phyloP scores from a whole-genome alignment of 2,888 invertebrate species.

The Synanthedon andrenaeformis region DNA sequence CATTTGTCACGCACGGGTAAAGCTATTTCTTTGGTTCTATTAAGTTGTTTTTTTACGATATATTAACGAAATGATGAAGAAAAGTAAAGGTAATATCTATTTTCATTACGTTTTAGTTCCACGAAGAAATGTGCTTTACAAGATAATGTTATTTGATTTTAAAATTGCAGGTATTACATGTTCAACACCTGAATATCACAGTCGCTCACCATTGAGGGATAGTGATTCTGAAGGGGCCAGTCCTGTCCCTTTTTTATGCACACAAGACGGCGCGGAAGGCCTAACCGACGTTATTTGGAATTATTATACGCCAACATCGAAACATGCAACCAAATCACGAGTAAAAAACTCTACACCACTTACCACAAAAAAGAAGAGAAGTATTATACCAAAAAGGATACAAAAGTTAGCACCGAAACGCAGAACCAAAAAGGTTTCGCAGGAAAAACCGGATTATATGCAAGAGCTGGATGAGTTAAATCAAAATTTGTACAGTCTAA shows the following conservation, averaged over 20 bases:
- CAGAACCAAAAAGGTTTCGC: conserved; percentile 29
- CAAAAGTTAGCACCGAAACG: conserved; percentile 44
- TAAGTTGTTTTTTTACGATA: no score
- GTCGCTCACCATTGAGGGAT: conserved; percentile 55
- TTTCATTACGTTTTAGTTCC: no score
- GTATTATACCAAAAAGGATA: conserved; percentile 29
- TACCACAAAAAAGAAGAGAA: conserved; percentile 40
- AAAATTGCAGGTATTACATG: conserved; percentile 17
- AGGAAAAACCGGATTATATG: conserved; percentile 47
- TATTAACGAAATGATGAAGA: no score
- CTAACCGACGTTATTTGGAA: conserved; percentile 65
- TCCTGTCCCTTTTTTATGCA: conserved; percentile 61
- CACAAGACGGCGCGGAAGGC: conserved; percentile 62
- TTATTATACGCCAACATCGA: conserved; percentile 60
- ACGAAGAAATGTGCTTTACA: no score
- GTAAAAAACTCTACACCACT: conserved; percentile 50
- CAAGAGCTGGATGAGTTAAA: conserved; percentile 57
- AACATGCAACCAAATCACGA: conserved; percentile 24
- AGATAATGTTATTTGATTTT: no score
- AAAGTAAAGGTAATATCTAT: no score
- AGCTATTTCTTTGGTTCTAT: no score
- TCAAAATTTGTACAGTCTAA: conserved; percentile 48
- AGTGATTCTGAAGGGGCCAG: conserved; percentile 59
- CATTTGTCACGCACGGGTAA: no score
- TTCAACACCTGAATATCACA: conserved; percentile 52